Percentiles rank a stretch among this genome's conserved stretches.
phyloP scores from a whole-genome alignment of 1,140 invertebrate genomes.

The Drosophila rufa region DNA sequence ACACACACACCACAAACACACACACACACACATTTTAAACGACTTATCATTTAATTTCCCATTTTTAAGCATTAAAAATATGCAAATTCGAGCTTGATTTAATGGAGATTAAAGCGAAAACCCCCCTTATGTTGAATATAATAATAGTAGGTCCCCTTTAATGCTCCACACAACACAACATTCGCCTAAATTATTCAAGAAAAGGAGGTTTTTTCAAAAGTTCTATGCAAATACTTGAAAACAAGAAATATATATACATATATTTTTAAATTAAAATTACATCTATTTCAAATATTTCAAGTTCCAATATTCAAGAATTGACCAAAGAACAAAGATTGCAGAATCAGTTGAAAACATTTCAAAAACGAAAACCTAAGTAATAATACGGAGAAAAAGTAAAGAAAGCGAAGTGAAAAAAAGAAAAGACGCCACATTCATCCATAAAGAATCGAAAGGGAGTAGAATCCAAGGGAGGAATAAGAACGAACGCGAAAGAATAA shows the following conservation, averaged over 20 bases:
- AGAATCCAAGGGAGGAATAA: constrained; percentile 6
- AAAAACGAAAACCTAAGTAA: constrained; percentile 21
- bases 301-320: constrained; percentile 14
- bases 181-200: constrained; percentile 27
- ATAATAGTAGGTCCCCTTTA: constrained; percentile 3
- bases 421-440: constrained; percentile 79
- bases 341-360: constrained; percentile 29
- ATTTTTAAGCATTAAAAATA: constrained; percentile 29
- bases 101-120: constrained; percentile 33
- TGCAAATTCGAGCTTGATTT: constrained; percentile 40
- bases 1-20: constrained; percentile 11
- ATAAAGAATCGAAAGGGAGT: constrained; percentile 53
- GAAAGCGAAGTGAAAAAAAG: constrained; percentile 55
- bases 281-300: constrained; percentile 45
- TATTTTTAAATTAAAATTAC: constrained; percentile 22
- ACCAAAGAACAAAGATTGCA: constrained; percentile 30
- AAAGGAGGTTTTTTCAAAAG: constrained; percentile 70
- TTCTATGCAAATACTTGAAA: constrained; percentile 72
- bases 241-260: constrained; percentile 18
- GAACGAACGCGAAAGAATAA: constrained; percentile 19
- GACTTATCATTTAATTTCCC: constrained; percentile 32
- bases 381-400: not conserved
- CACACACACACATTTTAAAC: constrained; percentile 14
- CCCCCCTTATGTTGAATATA: constrained; percentile 17
- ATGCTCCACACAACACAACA: constrained; percentile 36